Base-by-base conservation (phyloP, 2,113 vertebrate species). In the Thalassarche chlororhynchos region DNA sequence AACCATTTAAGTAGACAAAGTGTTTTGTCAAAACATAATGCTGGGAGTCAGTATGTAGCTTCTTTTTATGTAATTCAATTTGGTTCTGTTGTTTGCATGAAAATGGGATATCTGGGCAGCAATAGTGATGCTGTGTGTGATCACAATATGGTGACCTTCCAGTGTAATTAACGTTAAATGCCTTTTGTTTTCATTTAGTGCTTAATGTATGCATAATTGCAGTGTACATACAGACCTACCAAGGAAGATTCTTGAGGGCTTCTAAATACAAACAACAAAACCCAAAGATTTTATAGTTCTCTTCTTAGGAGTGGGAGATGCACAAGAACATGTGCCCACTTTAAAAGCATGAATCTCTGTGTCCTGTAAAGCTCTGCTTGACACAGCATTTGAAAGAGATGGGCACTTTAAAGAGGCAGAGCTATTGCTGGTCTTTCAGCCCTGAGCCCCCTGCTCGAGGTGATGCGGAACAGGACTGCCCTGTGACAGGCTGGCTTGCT, bases 1-100 rank as follows among this genome's bases (percentile, higher is more conserved):
- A 99, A 98, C 98, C 98, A 98, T 98, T 98, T 98, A 98, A 98
- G 96, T 96, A 99, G 98, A 98, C 98, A 99, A 98, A 99, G 98
- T 98, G 97, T 98, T 98, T 98, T 98, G 98, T 98, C 98, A 98
- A 98, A 98, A 98, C 97, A 98, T 96, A 98, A 98, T 98, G 98
- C 98, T 98, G 98, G 97, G 98, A 98, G 98, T 98, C 98, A 96
- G 95, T 97, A 80, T 97, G 94, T 92, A 97, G 97, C 98, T 98
- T 98, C 97, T 97, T 98, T 98, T 98, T 97, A 97, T 97, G 98
- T 98, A 98, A 99, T 98, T 98, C 98, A 98, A 98, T 98, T 98
- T 98, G 96, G 94, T 93, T 95, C 82, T 95, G 98, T 97, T 98
- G 98, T 98, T 98, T 98, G 96, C 95, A 94, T 83, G 93, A 96